Evolutionary conservation across 2,888 invertebrate genomes (phyloP).

Genomic region (Agriopis marginaria): DNA sequence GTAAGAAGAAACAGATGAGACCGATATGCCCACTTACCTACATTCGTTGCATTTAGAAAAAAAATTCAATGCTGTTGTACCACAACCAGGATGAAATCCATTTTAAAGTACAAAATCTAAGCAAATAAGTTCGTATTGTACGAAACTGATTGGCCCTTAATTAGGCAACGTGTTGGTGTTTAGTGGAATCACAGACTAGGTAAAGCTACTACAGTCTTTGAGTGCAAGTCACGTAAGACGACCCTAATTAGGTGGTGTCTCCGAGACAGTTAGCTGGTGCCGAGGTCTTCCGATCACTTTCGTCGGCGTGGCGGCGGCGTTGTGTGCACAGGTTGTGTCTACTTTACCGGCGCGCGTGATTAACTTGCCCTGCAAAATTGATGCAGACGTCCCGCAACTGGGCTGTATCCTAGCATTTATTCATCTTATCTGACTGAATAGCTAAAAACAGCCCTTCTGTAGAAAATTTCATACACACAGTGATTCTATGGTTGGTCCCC

Average conservation of each 20-base stretch:
- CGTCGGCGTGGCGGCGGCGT: neutral
- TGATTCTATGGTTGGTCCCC: too few relatives aligned
- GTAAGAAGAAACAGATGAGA: too few relatives aligned
- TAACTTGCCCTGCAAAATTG: neutral
- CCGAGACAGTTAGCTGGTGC: slow-evolving; percentile 12
- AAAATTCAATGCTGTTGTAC: too few relatives aligned
- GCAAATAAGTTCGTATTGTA: neutral
- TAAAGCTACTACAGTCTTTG: too few relatives aligned
- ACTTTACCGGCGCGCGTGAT: neutral
- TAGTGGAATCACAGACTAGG: neutral
- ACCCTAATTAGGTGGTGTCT: slow-evolving; percentile 20
- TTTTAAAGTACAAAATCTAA: too few relatives aligned
- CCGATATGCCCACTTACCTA: too few relatives aligned
- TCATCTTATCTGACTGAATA: too few relatives aligned
- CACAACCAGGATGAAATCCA: too few relatives aligned
- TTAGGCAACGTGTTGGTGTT: slow-evolving; percentile 10
- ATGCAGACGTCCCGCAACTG: neutral
- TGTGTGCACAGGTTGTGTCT: neutral
- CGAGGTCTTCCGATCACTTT: slow-evolving; percentile 13
- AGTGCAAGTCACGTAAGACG: slow-evolving; percentile 8
- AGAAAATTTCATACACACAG: too few relatives aligned
- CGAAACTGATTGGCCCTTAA: neutral
- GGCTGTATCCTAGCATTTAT: neutral
- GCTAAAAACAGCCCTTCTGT: too few relatives aligned
- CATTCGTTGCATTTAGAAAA: too few relatives aligned